Percentiles rank a stretch among this genome's conserved stretches.
Evolutionary conservation across 1,140 invertebrate genomes (phyloP).

Genomic region (Brachystomella parvula): DNA sequence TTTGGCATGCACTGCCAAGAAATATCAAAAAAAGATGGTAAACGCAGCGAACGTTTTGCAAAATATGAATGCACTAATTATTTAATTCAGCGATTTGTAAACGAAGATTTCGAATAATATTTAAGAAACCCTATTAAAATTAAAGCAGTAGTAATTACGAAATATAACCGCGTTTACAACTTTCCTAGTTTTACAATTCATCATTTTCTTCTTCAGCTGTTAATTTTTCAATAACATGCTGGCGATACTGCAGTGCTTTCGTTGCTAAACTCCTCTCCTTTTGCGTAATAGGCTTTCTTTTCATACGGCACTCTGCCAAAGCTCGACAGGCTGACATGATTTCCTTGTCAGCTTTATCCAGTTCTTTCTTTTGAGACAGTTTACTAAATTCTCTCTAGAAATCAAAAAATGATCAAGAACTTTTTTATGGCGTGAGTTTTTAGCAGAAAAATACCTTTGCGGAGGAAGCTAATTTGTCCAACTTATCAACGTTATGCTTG

Average conservation of each 20-base stretch:
- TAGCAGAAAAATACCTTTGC: conserved; percentile 19
- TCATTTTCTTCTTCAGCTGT: no score
- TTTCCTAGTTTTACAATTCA: no score
- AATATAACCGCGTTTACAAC: no score
- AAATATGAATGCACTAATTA: no score
- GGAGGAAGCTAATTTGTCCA: conserved; percentile 9
- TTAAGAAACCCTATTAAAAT: no score
- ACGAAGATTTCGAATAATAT: no score
- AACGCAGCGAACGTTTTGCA: no score
- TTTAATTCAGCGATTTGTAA: no score
- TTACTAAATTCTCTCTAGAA: conserved; percentile 7
- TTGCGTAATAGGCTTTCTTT: conserved; percentile 30
- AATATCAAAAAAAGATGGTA: no score
- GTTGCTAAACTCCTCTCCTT: conserved; percentile 27
- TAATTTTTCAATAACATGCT: conserved; percentile 22
- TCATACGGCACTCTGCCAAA: conserved; percentile 20
- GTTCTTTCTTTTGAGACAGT: conserved; percentile 18
- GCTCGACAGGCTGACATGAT: conserved; percentile 31
- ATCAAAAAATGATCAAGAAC: conserved; percentile 1
- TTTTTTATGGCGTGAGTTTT: background rate
- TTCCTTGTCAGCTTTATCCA: conserved; percentile 36
- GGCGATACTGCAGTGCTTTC: conserved; percentile 18
- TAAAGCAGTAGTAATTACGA: no score
- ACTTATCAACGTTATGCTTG: conserved; percentile 29
- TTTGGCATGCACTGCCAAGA: no score